phyloP scores from a whole-genome alignment of 30 jellyfish, hydroid and myxozoan species.

The Sanderia malayensis region DNA sequence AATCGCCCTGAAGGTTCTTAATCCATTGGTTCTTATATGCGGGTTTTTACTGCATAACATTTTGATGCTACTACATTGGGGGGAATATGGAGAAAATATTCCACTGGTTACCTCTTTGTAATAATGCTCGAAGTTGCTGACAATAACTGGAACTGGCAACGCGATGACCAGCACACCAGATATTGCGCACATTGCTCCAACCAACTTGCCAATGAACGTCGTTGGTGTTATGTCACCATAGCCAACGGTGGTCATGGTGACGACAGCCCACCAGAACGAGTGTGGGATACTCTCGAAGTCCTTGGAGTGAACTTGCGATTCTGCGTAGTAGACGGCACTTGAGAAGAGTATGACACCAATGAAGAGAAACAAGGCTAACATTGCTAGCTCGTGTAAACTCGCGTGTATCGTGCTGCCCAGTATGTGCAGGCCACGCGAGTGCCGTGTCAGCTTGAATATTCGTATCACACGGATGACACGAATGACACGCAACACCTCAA shows the following conservation, averaged over 20 bases:
- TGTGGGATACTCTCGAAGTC: slow-evolving; percentile 92
- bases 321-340: slow-evolving; percentile 97
- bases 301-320: slow-evolving; percentile 58
- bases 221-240: slow-evolving; percentile 92
- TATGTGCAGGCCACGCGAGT: slow-evolving; percentile 96
- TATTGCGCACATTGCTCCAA: slow-evolving; percentile 97
- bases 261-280: slow-evolving; percentile 99
- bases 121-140: slow-evolving; percentile 90
- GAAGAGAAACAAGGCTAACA: slow-evolving; percentile 85
- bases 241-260: slow-evolving; percentile 98
- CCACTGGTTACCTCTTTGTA: slow-evolving; percentile 76
- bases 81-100: too few relatives aligned
- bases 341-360: slow-evolving; percentile 91
- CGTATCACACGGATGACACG: slow-evolving; percentile 95
- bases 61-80: too few relatives aligned
- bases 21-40: too few relatives aligned
- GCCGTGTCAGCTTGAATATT: slow-evolving; percentile 93
- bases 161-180: slow-evolving; percentile 99
- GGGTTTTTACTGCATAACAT: too few relatives aligned
- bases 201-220: slow-evolving; percentile 81
- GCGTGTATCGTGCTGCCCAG: slow-evolving; percentile 93
- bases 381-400: slow-evolving; percentile 90
- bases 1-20: too few relatives aligned
- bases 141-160: slow-evolving; percentile 98
- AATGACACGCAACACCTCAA: slow-evolving; percentile 88